A percentile compares a stretch with the other conserved stretches of the same genome.
phyloP scores from a whole-genome alignment of 2,113 vertebrate genomes.

The Orthonyx spaldingii region DNA sequence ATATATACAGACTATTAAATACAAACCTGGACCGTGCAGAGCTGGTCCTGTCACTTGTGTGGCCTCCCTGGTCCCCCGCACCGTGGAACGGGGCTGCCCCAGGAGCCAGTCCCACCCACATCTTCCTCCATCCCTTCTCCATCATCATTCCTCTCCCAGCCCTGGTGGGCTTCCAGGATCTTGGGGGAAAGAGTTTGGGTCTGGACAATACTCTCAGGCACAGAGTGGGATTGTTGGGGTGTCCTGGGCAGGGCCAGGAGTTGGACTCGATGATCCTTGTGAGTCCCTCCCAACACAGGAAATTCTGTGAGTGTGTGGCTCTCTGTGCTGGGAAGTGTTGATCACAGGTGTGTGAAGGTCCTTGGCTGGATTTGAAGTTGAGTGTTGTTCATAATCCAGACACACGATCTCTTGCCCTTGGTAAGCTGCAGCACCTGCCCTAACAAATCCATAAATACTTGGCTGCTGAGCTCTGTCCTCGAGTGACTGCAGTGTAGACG shows the following conservation, averaged over 20 bases:
- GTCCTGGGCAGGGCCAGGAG: background rate
- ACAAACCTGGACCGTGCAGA: fast-evolving
- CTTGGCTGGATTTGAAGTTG: background rate
- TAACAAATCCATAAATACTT: constrained; percentile 30
- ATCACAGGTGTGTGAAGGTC: background rate
- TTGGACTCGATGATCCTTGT: background rate
- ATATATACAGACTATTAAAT: too few relatives aligned
- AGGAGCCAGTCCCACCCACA: background rate
- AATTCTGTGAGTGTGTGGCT: background rate
- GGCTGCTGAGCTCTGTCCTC: constrained; percentile 24
- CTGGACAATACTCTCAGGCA: background rate
- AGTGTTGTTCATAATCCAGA: background rate
- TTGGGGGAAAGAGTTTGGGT: background rate
- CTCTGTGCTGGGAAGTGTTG: background rate
- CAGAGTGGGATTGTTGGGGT: background rate
- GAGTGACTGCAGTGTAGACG: background rate
- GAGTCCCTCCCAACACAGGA: background rate
- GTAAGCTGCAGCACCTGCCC: background rate
- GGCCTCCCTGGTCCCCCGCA: background rate
- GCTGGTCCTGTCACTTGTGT: fast-evolving
- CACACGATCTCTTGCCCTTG: background rate
- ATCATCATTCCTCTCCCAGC: background rate
- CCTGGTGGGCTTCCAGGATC: background rate
- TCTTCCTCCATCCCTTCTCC: background rate
- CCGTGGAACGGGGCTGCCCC: background rate